Evolutionary conservation across 2,797 vertebrate species (phyloP), one percentile per base, ranked within the genome.

Genomic region (Acipenser ruthenus): DNA sequence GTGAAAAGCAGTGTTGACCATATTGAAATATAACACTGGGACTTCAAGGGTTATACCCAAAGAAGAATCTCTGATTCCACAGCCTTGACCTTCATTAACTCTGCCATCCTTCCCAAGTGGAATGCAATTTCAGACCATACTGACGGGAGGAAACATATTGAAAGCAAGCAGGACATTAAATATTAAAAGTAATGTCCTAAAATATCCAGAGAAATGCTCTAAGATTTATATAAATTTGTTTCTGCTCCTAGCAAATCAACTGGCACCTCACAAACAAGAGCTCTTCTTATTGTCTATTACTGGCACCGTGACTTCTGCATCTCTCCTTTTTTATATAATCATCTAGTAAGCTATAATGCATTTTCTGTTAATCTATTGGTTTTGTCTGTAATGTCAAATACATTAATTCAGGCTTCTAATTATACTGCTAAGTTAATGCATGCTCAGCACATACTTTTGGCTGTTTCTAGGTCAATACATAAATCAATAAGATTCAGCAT

Each of bases 381-480:
- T 47, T 10, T 64, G 37, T 53, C 47, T 11, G 8, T n/a, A 37
- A 65, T 67, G 58, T 49, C 47, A 23, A 66, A 63, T 15, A 49
- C 58, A 56, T 56, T 67, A 66, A 70, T 69, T 71, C 70, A 50
- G 65, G 52, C 4, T 49, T 60, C 70, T 67, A 12, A 56, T 71
- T 68, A 68, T 63, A 72, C 62, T 51, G 48, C 68, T 73, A 73
- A 71, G 70, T 74, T 72, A 49, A 60, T 56, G 66, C 52, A 56
- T 55, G 15, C 67, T 70, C 63, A 73, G 75, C 60, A 18, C 48
- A 65, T 55, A 47, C 10, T 52, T 69, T 68, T 68, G 65, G 65
- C 68, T 63, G 9, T 73, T 76, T 75, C 50, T 68, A 70, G 73
- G 75, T 75, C 73, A 72, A 63, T 6, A 67, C 64, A 70, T 67